Base-by-base conservation (phyloP, 2,113 vertebrate species). In the Oncorhynchus mykiss region DNA sequence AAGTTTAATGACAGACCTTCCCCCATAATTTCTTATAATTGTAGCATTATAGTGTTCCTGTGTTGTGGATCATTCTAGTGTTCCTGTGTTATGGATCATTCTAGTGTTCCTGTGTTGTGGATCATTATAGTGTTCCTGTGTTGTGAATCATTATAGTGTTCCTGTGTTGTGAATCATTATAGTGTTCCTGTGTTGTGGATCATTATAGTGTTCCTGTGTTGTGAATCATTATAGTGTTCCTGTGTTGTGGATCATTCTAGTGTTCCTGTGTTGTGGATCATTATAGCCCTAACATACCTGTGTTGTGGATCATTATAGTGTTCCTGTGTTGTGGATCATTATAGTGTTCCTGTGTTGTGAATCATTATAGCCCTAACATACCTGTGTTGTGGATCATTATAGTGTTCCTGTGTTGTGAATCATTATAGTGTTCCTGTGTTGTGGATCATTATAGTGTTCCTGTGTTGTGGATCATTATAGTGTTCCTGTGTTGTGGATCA, bases 31-130 rank as follows among this genome's bases (percentile, higher is more conserved):
- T 11, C 8, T 12, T 45, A 45, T 11, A 2, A 45, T 11, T 45
- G 39, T 9, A 45, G 11, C 0, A 2, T 45, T 45, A 54, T 0
- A 54, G 49, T 1, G 12, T 13, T 4, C 12, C 49, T 51, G 49
- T 51, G 12, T 51, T 16, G 0, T 13, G 14, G 49, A 49, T 49
- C 49, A 51, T 51, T 51, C 3, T 1, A 51, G 2, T 0, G 2
- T 16, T 0, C 49, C 49, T 51, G 49, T 51, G 49, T 51, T 51
- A 1, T 4, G 6, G 49, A 51, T 51, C 14, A 51, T 51, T n/a
- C n/a, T n/a, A n/a, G n/a, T n/a, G 79, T 93, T 98, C 98, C 98
- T 90, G 97, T 98, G 88, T 95, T 98, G 74, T 99, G 95, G 85
- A 99, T 95, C 88, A 25, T 25, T 25, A 25, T 25, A 25, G 0